A percentile compares a stretch with the other conserved stretches of the same genome.
Evolutionary conservation across 35 echinoderm and acorn worm genomes (phyloP).

Genomic region (Lytechinus variegatus): DNA sequence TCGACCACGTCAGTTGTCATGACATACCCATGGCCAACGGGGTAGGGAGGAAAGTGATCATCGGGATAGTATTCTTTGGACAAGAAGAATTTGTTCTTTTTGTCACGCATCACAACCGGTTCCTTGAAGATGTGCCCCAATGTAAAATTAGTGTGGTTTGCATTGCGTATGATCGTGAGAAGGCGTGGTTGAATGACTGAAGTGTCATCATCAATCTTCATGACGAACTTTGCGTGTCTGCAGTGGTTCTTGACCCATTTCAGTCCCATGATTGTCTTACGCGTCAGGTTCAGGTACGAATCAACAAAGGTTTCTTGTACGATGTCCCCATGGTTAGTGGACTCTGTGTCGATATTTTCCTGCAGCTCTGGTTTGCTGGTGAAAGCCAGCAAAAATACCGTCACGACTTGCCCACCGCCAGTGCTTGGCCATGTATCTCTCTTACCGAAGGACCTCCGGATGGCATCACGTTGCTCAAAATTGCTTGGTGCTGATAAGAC

Average conservation of each 20-base stretch:
- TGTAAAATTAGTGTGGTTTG: conserved; percentile 41
- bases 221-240: conserved; percentile 58
- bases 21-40: conserved; percentile 50
- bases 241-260: conserved; percentile 69
- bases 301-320: conserved; percentile 60
- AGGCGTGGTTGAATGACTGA: conserved; percentile 55
- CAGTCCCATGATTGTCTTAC: conserved; percentile 69
- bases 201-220: conserved; percentile 74
- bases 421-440: not conserved
- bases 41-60: conserved; percentile 52
- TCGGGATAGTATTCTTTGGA: conserved; percentile 51
- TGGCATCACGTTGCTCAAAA: conserved; percentile 26
- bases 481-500: conserved; percentile 40
- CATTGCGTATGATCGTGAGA: conserved; percentile 26
- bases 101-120: conserved; percentile 43
- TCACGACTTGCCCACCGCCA: not conserved
- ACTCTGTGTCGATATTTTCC: conserved; percentile 31
- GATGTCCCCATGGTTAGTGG: conserved; percentile 51
- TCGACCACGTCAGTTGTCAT: conserved; percentile 66
- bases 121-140: conserved; percentile 17
- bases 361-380: conserved; percentile 17
- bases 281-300: conserved; percentile 57
- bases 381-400: conserved; percentile 58
- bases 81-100: conserved; percentile 46
- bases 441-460: conserved; percentile 46